phyloP scores from a whole-genome alignment of 2,797 vertebrate genomes.

The Enteromius treurensis region DNA sequence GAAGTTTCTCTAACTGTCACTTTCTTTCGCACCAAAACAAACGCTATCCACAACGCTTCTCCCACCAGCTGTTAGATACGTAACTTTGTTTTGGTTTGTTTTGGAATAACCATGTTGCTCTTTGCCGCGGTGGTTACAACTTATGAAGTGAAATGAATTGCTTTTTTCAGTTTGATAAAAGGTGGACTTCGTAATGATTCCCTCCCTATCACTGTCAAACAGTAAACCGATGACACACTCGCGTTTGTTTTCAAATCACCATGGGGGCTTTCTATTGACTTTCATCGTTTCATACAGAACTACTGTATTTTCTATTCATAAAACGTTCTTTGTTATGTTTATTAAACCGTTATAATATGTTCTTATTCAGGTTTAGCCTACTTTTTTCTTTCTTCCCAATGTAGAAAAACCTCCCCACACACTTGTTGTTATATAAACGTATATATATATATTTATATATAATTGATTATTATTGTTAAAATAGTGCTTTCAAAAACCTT shows the following conservation, averaged over 20 bases:
- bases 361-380: not conserved
- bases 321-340: not conserved
- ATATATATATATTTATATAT: not conserved
- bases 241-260: not conserved
- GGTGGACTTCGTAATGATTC: too few species aligned
- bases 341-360: not conserved
- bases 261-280: too few species aligned
- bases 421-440: not conserved
- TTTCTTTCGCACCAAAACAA: slow-evolving; percentile 18
- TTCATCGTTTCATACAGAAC: not conserved
- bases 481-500: not conserved
- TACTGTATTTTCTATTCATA: too few species aligned
- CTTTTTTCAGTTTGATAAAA: not conserved
- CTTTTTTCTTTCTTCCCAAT: not conserved
- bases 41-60: too few species aligned
- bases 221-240: not conserved
- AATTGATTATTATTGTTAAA: not conserved
- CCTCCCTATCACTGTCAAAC: not conserved
- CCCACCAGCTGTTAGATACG: not conserved
- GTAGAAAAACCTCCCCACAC: not conserved
- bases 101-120: not conserved
- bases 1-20: slow-evolving; percentile 1
- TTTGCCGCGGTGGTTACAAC: not conserved
- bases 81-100: not conserved
- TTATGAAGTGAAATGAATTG: not conserved